Evolutionary conservation across 1,140 invertebrate genomes (phyloP).

Genomic region (Argopecten irradians): DNA sequence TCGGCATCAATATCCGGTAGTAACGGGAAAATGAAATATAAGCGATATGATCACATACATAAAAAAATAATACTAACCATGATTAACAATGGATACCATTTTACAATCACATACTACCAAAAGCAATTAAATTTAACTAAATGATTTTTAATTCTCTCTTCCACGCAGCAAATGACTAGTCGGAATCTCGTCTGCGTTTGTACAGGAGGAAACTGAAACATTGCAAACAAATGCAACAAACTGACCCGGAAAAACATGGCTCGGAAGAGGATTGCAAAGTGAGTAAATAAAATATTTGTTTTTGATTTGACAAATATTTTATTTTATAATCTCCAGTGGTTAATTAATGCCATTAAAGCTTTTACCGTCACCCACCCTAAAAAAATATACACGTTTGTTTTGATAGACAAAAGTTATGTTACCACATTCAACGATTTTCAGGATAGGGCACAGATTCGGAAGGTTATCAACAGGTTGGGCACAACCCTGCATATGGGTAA

Average conservation of each 20-base stretch:
- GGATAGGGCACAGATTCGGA: too few relatives aligned
- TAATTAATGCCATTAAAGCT: neutral
- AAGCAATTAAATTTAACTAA: too few relatives aligned
- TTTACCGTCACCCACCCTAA: neutral
- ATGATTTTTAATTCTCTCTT: too few relatives aligned
- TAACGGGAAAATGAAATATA: neutral
- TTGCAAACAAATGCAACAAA: neutral
- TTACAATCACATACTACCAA: too few relatives aligned
- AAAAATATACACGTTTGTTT: too few relatives aligned
- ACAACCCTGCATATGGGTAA: too few relatives aligned
- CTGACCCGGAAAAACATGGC: neutral
- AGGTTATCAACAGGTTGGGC: too few relatives aligned
- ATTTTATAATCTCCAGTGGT: neutral
- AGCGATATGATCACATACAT: too few relatives aligned
- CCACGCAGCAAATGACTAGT: neutral
- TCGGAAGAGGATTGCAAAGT: neutral
- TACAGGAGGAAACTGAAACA: neutral
- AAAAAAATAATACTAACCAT: too few relatives aligned
- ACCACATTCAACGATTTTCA: too few relatives aligned
- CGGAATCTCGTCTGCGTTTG: neutral
- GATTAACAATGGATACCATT: too few relatives aligned
- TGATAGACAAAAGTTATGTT: too few relatives aligned
- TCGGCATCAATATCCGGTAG: conserved; percentile 53
- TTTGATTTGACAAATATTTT: neutral
- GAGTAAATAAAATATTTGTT: neutral